Base-by-base conservation (phyloP, 2,888 invertebrate species). In the Conistra vaccinii region DNA sequence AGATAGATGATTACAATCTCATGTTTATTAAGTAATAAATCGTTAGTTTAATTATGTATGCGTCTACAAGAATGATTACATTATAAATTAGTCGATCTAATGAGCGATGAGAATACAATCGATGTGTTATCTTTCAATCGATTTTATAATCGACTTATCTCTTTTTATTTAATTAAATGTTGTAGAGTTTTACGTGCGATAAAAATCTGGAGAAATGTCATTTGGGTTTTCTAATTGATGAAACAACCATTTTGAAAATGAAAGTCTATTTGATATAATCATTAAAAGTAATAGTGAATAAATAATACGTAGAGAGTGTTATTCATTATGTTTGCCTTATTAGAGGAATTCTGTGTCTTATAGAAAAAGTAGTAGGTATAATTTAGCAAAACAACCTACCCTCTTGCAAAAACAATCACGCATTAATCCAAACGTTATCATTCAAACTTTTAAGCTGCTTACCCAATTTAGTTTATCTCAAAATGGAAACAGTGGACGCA, bases 1-100 rank as follows among this genome's bases (percentile, higher is more conserved):
- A 62, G 76, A 83, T 71, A 85, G 23, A 83, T 80, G 84, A 85
- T 84, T 79, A 85, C 78, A 76, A 86, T 84, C 85, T 86, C 68
- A 73, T 77, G 75, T 86, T 81, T 85, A 85, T 85, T 86, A 85
- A 81, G 84, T 79, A 84, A 81, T 84, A 85, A 86, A 84, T 86
- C 61, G 48, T 76, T 77, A 70, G 76, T 83, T 86, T 85, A 78
- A 81, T 84, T 79, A 85, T 79, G 77, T 76, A 85, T 81, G 84
- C 77, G 73, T 79, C 79, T 79, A 86, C 75, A 71, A 77, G 74
- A 86, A 78, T 75, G 76, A 86, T 85, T 77, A 84, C 70, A 68
- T 68, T 79, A 79, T 86, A 81, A 84, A 84, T 86, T 79, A 77
- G 75, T 63, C 66, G 68, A 69, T 77, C 32, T 81, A 80, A 83